These are phyloP conservation scores for Coccyzus lansbergi DNA, from an alignment of 2,797 vertebrate genomes.

Conservation along the genomic window DNA sequence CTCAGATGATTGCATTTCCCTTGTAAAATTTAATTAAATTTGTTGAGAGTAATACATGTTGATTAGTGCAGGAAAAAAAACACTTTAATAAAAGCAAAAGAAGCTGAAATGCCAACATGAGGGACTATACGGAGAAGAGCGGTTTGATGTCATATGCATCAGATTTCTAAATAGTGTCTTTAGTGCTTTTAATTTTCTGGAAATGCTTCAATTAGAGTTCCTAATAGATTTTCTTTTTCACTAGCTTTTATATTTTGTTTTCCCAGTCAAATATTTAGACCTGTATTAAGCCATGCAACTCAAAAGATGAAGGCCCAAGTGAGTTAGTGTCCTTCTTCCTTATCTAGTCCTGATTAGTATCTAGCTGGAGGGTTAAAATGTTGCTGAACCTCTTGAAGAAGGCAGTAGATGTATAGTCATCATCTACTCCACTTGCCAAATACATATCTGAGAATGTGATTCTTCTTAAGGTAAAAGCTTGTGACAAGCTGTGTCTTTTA, in stretches of 20 bases:
- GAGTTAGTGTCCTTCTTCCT: background rate
- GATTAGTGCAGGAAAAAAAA: background rate
- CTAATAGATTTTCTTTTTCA: background rate
- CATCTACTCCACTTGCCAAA: background rate
- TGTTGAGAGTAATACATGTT: background rate
- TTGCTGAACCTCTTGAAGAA: background rate
- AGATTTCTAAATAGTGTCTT: background rate
- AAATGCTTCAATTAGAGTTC: background rate
- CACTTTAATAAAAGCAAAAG: background rate
- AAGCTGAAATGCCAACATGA: background rate
- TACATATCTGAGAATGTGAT: background rate
- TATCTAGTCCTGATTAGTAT: background rate
- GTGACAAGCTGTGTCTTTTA: background rate
- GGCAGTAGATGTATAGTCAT: background rate
- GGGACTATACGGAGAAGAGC: background rate
- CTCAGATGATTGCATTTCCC: background rate
- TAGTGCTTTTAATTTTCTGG: background rate
- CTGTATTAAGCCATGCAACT: background rate
- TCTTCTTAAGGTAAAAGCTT: background rate
- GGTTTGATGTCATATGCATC: background rate
- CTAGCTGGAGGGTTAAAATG: background rate
- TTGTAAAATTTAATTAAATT: background rate
- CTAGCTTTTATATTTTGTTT: background rate
- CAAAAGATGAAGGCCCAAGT: background rate
- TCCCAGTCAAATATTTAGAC: background rate